Conservation (phyloP, 2,797 vertebrate species). For the Platyrinchus mystaceus region DNA sequence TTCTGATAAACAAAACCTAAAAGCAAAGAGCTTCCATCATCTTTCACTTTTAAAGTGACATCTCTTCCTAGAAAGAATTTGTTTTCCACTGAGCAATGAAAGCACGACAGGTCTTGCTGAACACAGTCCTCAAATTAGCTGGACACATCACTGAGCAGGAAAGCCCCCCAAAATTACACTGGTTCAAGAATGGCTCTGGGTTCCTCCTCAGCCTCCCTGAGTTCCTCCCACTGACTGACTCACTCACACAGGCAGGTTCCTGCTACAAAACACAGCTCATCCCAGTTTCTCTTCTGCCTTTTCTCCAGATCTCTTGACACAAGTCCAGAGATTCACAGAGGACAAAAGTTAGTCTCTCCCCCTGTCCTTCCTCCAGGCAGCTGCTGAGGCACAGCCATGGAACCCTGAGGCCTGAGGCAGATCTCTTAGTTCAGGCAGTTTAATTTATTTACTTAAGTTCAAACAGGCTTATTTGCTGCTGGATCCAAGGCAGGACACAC, state of each 20-base stretch:
- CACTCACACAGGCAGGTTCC: not conserved
- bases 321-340: not conserved
- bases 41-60: not conserved
- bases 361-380: not conserved
- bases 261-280: not conserved
- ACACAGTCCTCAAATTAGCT: not conserved
- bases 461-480: not conserved
- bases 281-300: not conserved
- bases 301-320: not conserved
- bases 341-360: not conserved
- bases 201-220: not conserved
- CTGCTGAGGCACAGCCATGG: not conserved
- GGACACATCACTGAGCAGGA: not conserved
- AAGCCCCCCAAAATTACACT: not conserved
- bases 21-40: constrained; percentile 53
- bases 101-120: not conserved
- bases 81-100: not conserved
- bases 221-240: not conserved
- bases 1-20: constrained; percentile 98
- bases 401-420: not conserved
- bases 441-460: not conserved
- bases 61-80: not conserved
- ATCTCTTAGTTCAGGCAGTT: not conserved
- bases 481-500: not conserved
- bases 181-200: not conserved